Percentiles rank a stretch among this genome's conserved stretches.
phyloP scores from a whole-genome alignment of 2,113 vertebrate species.

The Sinocyclocheilus anophthalmus region DNA sequence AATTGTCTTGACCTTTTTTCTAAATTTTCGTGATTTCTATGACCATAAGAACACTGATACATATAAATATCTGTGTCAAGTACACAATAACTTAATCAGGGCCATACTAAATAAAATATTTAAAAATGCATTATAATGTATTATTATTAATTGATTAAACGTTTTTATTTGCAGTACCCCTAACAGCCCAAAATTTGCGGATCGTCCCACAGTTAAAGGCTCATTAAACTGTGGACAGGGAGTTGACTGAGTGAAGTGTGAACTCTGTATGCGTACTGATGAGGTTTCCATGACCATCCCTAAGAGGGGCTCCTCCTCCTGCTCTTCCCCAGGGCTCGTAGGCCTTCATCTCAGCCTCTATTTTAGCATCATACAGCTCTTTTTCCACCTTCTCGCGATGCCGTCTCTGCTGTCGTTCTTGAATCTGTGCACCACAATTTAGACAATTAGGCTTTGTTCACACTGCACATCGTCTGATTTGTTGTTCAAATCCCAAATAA shows the following conservation, averaged over 20 bases:
- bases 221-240: background rate
- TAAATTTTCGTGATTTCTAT: background rate
- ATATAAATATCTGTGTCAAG: background rate
- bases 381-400: constrained; percentile 81
- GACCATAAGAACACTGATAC: background rate
- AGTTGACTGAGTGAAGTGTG: constrained; percentile 1
- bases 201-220: background rate
- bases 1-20: background rate
- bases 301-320: constrained; percentile 88
- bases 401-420: constrained; percentile 80
- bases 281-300: constrained; percentile 85
- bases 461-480: background rate
- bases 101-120: background rate
- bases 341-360: constrained; percentile 83
- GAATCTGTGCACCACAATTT: constrained; percentile 75
- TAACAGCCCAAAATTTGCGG: background rate
- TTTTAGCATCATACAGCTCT: constrained; percentile 80
- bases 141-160: background rate
- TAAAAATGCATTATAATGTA: background rate
- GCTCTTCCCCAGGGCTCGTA: constrained; percentile 92
- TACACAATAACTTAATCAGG: background rate
- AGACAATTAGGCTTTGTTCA: background rate
- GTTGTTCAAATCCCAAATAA: constrained; percentile 2
- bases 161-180: background rate
- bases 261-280: constrained; percentile 79